Evolutionary conservation across 2,888 invertebrate genomes (phyloP), one percentile per base, ranked within the genome.

Genomic region (Sinhomidia bicolor): DNA sequence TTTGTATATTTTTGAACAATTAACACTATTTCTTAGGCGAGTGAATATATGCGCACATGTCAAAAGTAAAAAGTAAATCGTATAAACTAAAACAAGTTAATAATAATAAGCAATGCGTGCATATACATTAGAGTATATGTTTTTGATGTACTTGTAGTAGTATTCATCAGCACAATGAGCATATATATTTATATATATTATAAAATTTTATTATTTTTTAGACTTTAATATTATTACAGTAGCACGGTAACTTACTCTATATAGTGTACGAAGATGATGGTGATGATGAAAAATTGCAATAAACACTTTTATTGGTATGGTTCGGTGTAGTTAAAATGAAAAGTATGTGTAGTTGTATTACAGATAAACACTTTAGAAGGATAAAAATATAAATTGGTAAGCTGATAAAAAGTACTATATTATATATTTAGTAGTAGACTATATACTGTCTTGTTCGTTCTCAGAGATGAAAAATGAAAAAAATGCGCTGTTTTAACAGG

Each of bases 121-220:
- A n/a, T 36, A 20, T 44, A 44, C 41, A 23, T 44, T 44, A 71
- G 29, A 71, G n/a, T n/a, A n/a, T n/a, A n/a, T n/a, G n/a, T n/a
- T 17, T 36, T 68, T 32, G 20, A 68, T 68, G 68, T 71, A 68
- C 65, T n/a, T 23, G 71, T 71, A 71, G 71, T 71, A 71, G 71
- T 71, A 23, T 41, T 71, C 71, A 14, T 71, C 44, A 71, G 71
- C 71, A 71, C 71, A 71, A 17, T 44, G 44, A 44, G 44, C 71
- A 23, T 57, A 57, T n/a, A 54, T 54, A 57, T n/a, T 14, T 51
- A 51, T 51, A 51, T 51, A 51, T 51, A n/a, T n/a, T n/a, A n/a
- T n/a, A n/a, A n/a, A n/a, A n/a, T n/a, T n/a, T n/a, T n/a, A 47
- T 12, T 36, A 47, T 12, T 14, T 47, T 41, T 36, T 36, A 36